phyloP scores from a whole-genome alignment of 1,140 invertebrate genomes.

The Stegodyphus mimosarum region DNA sequence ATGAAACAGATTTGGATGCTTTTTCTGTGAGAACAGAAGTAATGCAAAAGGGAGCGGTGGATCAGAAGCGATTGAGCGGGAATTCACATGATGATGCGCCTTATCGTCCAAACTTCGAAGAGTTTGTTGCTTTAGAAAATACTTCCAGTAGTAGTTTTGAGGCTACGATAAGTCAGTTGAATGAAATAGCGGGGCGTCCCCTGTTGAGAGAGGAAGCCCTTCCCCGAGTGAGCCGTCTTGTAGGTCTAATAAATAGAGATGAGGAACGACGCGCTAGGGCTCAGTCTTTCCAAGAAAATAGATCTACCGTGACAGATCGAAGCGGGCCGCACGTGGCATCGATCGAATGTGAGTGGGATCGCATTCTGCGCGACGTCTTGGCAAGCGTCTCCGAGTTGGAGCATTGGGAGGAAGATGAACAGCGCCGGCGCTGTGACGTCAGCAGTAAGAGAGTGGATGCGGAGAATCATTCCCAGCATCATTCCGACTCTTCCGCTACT shows the following conservation, averaged over 20 bases:
- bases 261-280: slow-evolving; percentile 24
- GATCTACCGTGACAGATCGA: no score
- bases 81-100: no score
- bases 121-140: slow-evolving; percentile 14
- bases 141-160: background rate
- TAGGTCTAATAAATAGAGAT: slow-evolving; percentile 35
- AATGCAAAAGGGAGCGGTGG: no score
- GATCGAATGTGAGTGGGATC: slow-evolving; percentile 51
- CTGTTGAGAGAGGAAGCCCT: background rate
- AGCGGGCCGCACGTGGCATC: background rate
- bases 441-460: slow-evolving; percentile 21
- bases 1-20: no score
- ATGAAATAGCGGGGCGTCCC: slow-evolving; percentile 12
- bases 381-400: slow-evolving; percentile 52
- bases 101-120: slow-evolving; percentile 35
- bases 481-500: slow-evolving; percentile 16
- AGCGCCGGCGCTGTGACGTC: background rate
- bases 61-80: no score
- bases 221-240: slow-evolving; percentile 27
- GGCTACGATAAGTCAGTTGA: no score
- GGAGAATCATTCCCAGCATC: slow-evolving; percentile 34
- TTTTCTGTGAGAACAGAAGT: no score
- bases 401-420: no score
- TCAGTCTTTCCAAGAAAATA: background rate
- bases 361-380: slow-evolving; percentile 49